Evolutionary conservation across 2,797 vertebrate species (phyloP), one percentile per base, ranked within the genome.

Genomic region (Tokudaia muenninki): DNA sequence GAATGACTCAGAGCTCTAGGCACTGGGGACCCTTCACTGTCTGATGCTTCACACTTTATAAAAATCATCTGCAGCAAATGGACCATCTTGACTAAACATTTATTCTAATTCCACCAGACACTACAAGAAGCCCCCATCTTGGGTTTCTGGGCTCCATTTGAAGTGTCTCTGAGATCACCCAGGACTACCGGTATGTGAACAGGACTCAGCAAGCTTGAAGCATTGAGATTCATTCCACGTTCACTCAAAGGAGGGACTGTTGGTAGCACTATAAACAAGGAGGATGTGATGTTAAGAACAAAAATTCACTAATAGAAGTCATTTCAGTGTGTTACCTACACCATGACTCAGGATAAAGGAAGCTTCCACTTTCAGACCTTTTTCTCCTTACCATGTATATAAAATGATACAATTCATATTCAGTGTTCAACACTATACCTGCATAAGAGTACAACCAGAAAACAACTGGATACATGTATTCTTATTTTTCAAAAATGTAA

Each of bases 321-420:
- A 24, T 84, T 94, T 90, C n/a, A 70, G 16, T 72, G 41, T 59
- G 7, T 72, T 84, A 81, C 41, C 75, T 70, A 70, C 22, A 79
- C 65, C 55, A 26, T 79, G 82, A 93, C 80, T 92, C 70, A 44
- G 57, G 47, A 41, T 50, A 83, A 87, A 93, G 50, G 67, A 90
- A 94, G 83, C 31, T 2, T 44, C 47, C 50, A 65, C 24, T 31
- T 31, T 6, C 34, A 82, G 31, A 63, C 52, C 94, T 87, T 67
- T 70, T 67, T 87, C 47, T 92, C 86, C 37, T 91, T 41, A 67
- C 47, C 31, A 21, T 9, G 3, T 50, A 52, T 34, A 63, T 29
- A 75, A 84, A 74, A 4, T 57, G 13, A 87, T 29, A 37, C 8
- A 50, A 57, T 61, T 89, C 67, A 44, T 24, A 19, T 50, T 50